A percentile compares a stretch with the other conserved stretches of the same genome.
Conservation (phyloP, 2,113 vertebrate species). For the Bungarus multicinctus region DNA sequence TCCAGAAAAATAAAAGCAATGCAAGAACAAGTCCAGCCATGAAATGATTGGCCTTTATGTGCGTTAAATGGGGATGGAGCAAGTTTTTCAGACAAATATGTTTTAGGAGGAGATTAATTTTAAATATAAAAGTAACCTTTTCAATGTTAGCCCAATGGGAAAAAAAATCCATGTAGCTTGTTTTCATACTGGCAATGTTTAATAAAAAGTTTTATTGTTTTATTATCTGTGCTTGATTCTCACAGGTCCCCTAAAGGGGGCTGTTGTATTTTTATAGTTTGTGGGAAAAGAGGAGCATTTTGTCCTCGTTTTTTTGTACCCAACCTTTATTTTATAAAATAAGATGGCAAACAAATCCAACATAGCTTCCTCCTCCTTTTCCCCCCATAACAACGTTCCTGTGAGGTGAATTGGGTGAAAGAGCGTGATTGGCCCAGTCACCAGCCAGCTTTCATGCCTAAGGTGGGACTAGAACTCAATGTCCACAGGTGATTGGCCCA, state of each 20-base stretch:
- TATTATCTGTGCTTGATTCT: background rate
- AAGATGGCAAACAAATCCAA: too few species aligned
- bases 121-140: background rate
- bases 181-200: background rate
- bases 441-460: too few species aligned
- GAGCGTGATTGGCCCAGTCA: too few species aligned
- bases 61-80: too few species aligned
- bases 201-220: background rate
- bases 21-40: background rate
- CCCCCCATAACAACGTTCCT: too few species aligned
- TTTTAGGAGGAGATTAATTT: background rate
- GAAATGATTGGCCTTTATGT: background rate
- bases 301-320: background rate
- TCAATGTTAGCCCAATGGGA: background rate
- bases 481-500: too few species aligned
- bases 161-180: background rate
- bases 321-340: too few species aligned
- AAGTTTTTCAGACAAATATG: background rate
- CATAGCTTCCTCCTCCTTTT: too few species aligned
- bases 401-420: too few species aligned
- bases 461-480: too few species aligned
- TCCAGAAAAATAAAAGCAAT: background rate
- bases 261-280: background rate
- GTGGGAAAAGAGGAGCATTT: background rate
- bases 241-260: background rate